Base-by-base conservation (phyloP, 23 tunicate species). In the Styela clava region DNA sequence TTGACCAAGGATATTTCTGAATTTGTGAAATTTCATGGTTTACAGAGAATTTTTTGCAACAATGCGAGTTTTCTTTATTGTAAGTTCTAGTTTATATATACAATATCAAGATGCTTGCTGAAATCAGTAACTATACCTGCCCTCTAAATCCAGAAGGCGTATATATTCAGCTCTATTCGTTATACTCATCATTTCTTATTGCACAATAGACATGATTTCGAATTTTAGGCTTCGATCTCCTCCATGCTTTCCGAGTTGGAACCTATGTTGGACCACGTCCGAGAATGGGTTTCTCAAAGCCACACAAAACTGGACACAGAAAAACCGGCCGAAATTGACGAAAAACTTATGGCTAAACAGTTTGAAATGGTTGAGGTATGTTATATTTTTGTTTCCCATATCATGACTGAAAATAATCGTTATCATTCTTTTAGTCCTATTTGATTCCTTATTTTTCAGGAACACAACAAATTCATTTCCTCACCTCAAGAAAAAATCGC, bases 251-350 rank as follows among this genome's bases (percentile, higher is more conserved):
- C 81, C 24, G 81, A 27, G 19, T 23, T 51, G 64, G 65, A 76
- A 31, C 65, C 64, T 76, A 18, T 52, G 31, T 56, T 76, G 33
- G 81, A 76, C 31, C 2, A 76, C 9, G 81, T 52, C 19, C 64
- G 81, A 18, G 81, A 76, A 1, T 76, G 81, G 81, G 81, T 26
- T 1, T 19, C 7, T 7, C 62, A 76, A 25, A 76, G 81, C 64
- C 26, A 76, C 33, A 24, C 22, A 18, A 76, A 52, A 28, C 52
- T 76, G 25, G 65, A 44, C 9, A 31, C 37, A 35, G 62, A 76
- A 52, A 76, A 44, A n/a, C 65, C 65, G 12, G 64, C 37, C 7
- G 81, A 23, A 44, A 51, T 76, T 51, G 81, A 76, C 16, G 81
- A 76, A 44, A 44, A 76, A 12, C 25, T 33, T 21, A 52, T 51